A percentile compares a stretch with the other conserved stretches of the same genome.
phyloP scores from a whole-genome alignment of 2,797 vertebrate species.

The Oryzias dopingdopingensis region DNA sequence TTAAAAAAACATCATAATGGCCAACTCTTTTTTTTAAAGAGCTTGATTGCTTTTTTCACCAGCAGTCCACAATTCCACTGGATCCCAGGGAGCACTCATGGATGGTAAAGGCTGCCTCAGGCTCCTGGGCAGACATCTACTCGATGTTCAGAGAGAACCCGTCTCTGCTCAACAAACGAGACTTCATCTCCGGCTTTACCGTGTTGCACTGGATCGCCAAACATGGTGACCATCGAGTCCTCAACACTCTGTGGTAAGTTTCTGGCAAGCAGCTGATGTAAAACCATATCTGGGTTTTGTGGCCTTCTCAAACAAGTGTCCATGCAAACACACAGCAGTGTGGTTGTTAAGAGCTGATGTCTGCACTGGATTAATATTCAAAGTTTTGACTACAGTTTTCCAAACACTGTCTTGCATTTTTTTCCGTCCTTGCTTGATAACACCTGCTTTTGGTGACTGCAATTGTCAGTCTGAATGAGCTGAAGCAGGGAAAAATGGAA shows the following conservation, averaged over 20 bases:
- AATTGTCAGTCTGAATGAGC: too few species aligned
- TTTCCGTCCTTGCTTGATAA: too few species aligned
- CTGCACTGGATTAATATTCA: too few species aligned
- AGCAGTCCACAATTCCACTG: constrained; percentile 76
- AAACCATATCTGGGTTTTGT: too few species aligned
- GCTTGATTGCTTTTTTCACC: not conserved
- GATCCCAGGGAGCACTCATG: constrained; percentile 85
- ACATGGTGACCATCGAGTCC: constrained; percentile 83
- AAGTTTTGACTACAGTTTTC: too few species aligned
- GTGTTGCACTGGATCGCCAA: constrained; percentile 95
- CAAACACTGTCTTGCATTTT: too few species aligned
- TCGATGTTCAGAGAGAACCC: constrained; percentile 84
- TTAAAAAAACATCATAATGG: not conserved
- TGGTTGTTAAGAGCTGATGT: too few species aligned
- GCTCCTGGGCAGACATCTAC: constrained; percentile 82
- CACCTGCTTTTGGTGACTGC: too few species aligned
- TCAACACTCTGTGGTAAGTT: constrained; percentile 81
- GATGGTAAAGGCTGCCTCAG: constrained; percentile 85
- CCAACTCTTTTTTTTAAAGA: not conserved
- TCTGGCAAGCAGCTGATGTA: not conserved
- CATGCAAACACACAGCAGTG: too few species aligned
- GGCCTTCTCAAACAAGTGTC: too few species aligned
- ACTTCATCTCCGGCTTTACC: constrained; percentile 92
- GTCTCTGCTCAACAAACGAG: constrained; percentile 80
- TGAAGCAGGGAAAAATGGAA: too few species aligned